Percentiles rank a stretch among this genome's conserved stretches.
Conservation (phyloP, 2,797 vertebrate genomes). For the Danio aesculapii region DNA sequence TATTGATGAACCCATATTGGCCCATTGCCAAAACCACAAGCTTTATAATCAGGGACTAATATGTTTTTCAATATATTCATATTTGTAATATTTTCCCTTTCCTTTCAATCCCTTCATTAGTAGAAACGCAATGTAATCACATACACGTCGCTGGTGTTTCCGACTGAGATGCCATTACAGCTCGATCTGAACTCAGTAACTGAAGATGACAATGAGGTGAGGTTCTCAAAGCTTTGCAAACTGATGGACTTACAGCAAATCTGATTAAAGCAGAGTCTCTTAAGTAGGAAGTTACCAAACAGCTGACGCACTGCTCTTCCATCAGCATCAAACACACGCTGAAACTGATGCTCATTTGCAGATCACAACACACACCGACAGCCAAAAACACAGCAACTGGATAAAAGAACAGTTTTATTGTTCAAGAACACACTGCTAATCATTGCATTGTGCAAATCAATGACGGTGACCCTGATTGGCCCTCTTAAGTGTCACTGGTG, state of each 20-base stretch:
- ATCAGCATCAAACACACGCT: neutral
- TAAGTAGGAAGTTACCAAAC: constrained; percentile 44
- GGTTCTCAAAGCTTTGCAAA: constrained; percentile 6
- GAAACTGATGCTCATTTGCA: neutral
- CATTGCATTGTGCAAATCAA: neutral
- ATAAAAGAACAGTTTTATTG: neutral
- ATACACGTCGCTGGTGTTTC: too few relatives aligned
- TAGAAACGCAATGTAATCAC: too few relatives aligned
- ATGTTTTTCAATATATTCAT: too few relatives aligned
- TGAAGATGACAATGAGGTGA: neutral
- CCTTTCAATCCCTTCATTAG: too few relatives aligned
- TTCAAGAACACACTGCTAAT: neutral
- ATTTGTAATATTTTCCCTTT: too few relatives aligned
- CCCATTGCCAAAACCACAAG: too few relatives aligned
- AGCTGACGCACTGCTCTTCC: constrained; percentile 17
- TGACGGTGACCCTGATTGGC: neutral
- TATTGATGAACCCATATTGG: too few relatives aligned
- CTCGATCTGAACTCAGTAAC: neutral
- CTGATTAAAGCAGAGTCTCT: constrained; percentile 65
- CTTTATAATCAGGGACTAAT: too few relatives aligned
- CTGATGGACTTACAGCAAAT: constrained; percentile 62
- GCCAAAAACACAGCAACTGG: too few relatives aligned
- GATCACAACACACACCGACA: too few relatives aligned
- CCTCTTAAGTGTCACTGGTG: neutral
- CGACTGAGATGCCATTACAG: neutral